Conservation (phyloP, 2,113 vertebrate species). For the Dinomys branickii region DNA sequence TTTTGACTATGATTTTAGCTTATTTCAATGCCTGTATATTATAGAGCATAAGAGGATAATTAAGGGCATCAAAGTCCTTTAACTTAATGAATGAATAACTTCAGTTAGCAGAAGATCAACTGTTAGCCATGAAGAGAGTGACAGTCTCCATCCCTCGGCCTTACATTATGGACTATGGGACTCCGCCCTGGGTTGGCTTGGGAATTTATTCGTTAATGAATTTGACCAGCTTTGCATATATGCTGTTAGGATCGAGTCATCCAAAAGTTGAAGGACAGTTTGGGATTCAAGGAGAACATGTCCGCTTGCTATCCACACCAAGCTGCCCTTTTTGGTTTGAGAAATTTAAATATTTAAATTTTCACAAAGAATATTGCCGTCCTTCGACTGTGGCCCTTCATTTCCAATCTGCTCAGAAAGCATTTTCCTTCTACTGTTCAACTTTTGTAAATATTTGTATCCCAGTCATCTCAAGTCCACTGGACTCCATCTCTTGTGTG, state of each 20-base stretch:
- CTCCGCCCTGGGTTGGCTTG: not conserved
- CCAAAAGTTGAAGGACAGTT: not conserved
- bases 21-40: not conserved
- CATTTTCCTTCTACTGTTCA: conserved; percentile 45
- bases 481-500: conserved; percentile 79
- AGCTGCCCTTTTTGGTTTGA: conserved; percentile 30
- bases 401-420: conserved; percentile 51
- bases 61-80: not conserved
- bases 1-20: conserved; percentile 31
- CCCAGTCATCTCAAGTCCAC: conserved; percentile 65
- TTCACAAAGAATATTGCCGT: conserved; percentile 43
- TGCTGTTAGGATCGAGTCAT: not conserved
- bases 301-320: not conserved
- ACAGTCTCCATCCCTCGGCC: not conserved
- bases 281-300: not conserved
- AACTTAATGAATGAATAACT: not conserved
- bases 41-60: not conserved
- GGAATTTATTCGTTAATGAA: not conserved
- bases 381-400: conserved; percentile 38
- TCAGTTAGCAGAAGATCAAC: not conserved
- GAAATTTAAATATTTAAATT: conserved; percentile 19
- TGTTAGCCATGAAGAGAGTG: not conserved
- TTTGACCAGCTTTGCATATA: not conserved
- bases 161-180: not conserved
- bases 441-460: conserved; percentile 69